Conservation (phyloP, 2,888 invertebrate species). For the Agriopis marginaria region DNA sequence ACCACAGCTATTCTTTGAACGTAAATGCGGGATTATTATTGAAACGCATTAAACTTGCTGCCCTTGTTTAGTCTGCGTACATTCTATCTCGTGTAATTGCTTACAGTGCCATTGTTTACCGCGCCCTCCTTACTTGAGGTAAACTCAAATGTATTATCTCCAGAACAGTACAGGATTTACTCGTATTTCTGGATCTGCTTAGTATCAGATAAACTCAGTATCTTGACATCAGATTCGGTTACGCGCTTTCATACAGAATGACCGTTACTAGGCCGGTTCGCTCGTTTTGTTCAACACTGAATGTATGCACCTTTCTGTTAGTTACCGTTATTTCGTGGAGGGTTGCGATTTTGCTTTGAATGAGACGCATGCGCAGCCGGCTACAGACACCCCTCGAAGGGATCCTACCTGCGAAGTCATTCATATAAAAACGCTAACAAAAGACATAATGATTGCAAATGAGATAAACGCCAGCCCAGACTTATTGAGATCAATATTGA, state of each 20-base stretch:
- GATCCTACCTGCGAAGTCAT: slow-evolving; percentile 53
- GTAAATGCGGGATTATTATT: slow-evolving; percentile 39
- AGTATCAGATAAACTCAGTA: slow-evolving; percentile 45
- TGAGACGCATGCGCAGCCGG: slow-evolving; percentile 58
- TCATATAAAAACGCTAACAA: slow-evolving; percentile 36
- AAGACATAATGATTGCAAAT: slow-evolving; percentile 39
- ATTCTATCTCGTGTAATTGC: slow-evolving; percentile 62
- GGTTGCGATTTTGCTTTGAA: slow-evolving; percentile 66
- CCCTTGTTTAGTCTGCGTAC: slow-evolving; percentile 74
- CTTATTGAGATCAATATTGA: slow-evolving; percentile 46
- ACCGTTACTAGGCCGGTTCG: slow-evolving; percentile 73
- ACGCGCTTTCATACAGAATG: slow-evolving; percentile 44
- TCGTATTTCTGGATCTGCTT: slow-evolving; percentile 38
- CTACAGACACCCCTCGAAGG: slow-evolving; percentile 45
- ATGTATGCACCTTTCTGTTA: slow-evolving; percentile 60
- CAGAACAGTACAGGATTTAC: slow-evolving; percentile 26
- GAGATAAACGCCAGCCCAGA: slow-evolving; percentile 32
- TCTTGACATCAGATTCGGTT: slow-evolving; percentile 44
- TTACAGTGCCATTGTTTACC: slow-evolving; percentile 63
- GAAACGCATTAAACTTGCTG: slow-evolving; percentile 66
- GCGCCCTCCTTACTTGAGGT: slow-evolving; percentile 57
- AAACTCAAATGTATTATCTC: slow-evolving; percentile 31
- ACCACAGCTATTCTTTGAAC: slow-evolving; percentile 34
- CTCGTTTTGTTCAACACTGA: slow-evolving; percentile 53
- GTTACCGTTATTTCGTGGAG: slow-evolving; percentile 68